phyloP scores from a whole-genome alignment of 1,140 invertebrate genomes.

The Drosophila lacertosa region DNA sequence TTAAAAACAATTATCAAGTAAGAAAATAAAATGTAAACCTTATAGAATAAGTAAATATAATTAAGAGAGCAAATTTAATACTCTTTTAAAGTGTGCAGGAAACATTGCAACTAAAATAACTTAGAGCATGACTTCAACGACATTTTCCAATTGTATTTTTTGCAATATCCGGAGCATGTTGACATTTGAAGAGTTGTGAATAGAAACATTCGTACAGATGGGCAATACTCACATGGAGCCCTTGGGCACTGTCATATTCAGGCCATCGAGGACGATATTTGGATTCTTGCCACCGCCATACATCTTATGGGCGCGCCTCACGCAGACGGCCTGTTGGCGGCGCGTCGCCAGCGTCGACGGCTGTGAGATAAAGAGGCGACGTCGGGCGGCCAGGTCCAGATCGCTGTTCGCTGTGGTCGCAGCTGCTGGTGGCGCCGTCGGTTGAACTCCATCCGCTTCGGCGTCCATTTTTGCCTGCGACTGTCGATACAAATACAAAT shows the following conservation, averaged over 20 bases:
- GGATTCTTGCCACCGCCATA: constrained; percentile 93
- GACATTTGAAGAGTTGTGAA: too few relatives aligned
- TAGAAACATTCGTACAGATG: not conserved
- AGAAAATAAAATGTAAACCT: too few relatives aligned
- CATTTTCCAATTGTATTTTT: too few relatives aligned
- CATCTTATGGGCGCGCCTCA: constrained; percentile 92
- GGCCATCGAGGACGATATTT: constrained; percentile 92
- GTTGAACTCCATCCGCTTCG: constrained; percentile 75
- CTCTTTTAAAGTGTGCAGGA: too few relatives aligned
- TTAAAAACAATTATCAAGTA: too few relatives aligned
- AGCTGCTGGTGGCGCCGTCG: constrained; percentile 65
- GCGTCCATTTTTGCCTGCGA: constrained; percentile 74
- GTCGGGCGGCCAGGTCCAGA: constrained; percentile 76
- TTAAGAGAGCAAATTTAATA: too few relatives aligned
- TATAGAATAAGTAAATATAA: too few relatives aligned
- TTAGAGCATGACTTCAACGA: too few relatives aligned
- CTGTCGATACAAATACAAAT: constrained; percentile 45
- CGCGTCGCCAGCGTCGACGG: constrained; percentile 89
- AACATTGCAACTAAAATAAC: too few relatives aligned
- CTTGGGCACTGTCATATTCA: constrained; percentile 96
- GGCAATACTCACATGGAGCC: constrained; percentile 93
- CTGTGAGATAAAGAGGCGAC: constrained; percentile 86
- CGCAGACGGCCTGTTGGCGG: constrained; percentile 91
- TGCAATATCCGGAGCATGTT: too few relatives aligned
- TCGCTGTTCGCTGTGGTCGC: constrained; percentile 57